phyloP scores from a whole-genome alignment of 2,113 vertebrate genomes.

The Gymnobelideus leadbeateri region DNA sequence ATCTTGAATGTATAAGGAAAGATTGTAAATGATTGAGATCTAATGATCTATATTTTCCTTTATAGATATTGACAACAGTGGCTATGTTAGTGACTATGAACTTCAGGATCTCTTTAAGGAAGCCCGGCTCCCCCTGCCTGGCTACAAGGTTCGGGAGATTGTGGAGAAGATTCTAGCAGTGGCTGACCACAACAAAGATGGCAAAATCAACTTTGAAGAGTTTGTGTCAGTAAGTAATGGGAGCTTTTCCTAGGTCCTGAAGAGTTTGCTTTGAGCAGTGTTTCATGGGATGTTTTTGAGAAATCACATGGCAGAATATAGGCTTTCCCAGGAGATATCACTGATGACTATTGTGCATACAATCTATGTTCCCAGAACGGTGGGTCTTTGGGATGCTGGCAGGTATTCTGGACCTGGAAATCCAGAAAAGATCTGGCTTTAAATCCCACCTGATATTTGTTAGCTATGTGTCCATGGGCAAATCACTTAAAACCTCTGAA shows the following conservation, averaged over 20 bases:
- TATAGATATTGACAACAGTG: constrained; percentile 96
- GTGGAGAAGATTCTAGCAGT: constrained; percentile 91
- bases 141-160: constrained; percentile 96
- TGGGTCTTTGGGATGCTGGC: neutral
- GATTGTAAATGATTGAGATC: neutral
- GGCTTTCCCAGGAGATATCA: neutral
- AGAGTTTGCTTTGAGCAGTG: neutral
- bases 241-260: neutral
- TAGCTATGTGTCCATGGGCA: no score
- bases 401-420: neutral
- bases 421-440: neutral
- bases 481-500: no score
- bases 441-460: no score
- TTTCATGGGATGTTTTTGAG: constrained; percentile 28
- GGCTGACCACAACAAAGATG: constrained; percentile 95
- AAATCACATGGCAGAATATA: constrained; percentile 1
- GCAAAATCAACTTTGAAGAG: constrained; percentile 96
- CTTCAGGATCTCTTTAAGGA: constrained; percentile 98
- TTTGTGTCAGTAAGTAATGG: constrained; percentile 92
- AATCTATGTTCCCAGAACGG: neutral
- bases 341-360: neutral
- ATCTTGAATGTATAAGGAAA: neutral
- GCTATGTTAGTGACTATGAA: constrained; percentile 96
- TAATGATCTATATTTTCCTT: constrained; percentile 51
- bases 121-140: constrained; percentile 94